These are phyloP conservation scores for Ursus arctos DNA, from an alignment of 2,113 vertebrate genomes.

Conservation along the genomic window DNA sequence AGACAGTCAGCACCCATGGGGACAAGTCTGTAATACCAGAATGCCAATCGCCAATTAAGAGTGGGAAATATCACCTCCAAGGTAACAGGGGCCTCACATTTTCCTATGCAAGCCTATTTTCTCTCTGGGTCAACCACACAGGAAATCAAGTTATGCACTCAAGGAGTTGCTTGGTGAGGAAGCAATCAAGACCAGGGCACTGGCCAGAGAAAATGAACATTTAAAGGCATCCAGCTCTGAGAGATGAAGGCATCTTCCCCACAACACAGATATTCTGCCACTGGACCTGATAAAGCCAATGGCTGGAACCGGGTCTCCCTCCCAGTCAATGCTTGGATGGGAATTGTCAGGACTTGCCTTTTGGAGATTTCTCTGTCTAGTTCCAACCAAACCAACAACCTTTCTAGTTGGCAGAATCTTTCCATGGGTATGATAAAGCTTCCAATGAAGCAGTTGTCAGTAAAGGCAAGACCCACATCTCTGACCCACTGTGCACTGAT, in stretches of 20 bases:
- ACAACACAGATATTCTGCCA: not conserved
- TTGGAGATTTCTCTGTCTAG: not conserved
- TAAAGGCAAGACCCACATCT: not conserved
- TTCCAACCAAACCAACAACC: not conserved
- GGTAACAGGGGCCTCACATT: not conserved
- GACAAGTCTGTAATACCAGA: not conserved
- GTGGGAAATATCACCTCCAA: not conserved
- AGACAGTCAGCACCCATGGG: not conserved
- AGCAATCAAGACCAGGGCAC: not conserved
- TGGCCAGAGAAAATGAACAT: not conserved
- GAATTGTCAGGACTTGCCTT: not conserved
- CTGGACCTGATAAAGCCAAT: not conserved
- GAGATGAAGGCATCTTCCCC: not conserved
- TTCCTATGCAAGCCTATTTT: too few relatives aligned
- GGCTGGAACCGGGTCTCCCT: not conserved
- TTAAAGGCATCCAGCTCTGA: not conserved
- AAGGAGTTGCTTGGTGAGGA: not conserved
- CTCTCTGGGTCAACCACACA: not conserved
- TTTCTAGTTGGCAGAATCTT: not conserved
- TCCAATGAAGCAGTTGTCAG: not conserved
- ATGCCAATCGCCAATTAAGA: not conserved
- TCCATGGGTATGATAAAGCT: too few relatives aligned
- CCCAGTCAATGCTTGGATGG: too few relatives aligned
- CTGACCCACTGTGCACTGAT: rapidly evolving
- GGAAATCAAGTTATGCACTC: not conserved